Percentiles rank a stretch among this genome's conserved stretches.
Evolutionary conservation across 2,888 invertebrate genomes (phyloP).

Genomic region (Rhopalosiphum nymphaeae): DNA sequence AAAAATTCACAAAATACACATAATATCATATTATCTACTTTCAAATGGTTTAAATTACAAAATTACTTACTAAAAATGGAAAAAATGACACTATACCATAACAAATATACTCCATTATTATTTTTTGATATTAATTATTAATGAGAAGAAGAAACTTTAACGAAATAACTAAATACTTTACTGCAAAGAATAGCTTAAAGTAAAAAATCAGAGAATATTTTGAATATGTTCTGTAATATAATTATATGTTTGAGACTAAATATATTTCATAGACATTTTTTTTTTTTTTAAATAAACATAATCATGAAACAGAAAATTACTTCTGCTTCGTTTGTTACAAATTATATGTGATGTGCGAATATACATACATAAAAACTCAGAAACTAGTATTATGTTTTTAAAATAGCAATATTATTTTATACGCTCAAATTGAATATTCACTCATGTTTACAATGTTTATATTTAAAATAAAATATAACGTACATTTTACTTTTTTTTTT

Average conservation of each 20-base stretch:
- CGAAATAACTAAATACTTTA: neutral
- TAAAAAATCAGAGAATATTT: neutral
- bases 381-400: neutral
- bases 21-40: neutral
- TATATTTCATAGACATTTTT: neutral
- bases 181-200: neutral
- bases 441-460: neutral
- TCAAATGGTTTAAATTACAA: neutral
- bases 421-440: neutral
- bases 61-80: neutral
- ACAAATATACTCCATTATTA: neutral
- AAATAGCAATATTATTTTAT: neutral
- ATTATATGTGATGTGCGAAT: neutral
- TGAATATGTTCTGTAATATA: neutral
- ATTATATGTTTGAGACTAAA: neutral
- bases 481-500: neutral
- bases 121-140: neutral
- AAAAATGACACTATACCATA: neutral
- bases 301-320: neutral
- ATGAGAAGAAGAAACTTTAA: neutral
- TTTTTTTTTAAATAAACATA: neutral
- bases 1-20: neutral
- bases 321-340: neutral
- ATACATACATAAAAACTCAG: neutral
- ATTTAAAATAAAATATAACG: neutral